phyloP scores from a whole-genome alignment of 2,888 invertebrate species.

The Pandemis corylana region DNA sequence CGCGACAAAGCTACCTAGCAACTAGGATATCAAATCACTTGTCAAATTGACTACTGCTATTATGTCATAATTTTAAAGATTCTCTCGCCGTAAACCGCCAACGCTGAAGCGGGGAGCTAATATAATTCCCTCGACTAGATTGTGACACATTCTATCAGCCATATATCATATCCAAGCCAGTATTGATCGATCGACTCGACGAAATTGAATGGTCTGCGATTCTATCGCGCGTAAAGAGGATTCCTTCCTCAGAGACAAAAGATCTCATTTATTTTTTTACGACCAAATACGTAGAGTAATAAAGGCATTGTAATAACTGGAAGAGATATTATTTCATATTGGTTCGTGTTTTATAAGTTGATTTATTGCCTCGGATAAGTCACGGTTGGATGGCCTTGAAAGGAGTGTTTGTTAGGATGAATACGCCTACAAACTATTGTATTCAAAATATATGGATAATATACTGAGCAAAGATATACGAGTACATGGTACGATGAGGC shows the following conservation, averaged over 20 bases:
- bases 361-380: slow-evolving; percentile 27
- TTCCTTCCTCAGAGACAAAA: slow-evolving; percentile 44
- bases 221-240: slow-evolving; percentile 43
- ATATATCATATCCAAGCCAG: slow-evolving; percentile 35
- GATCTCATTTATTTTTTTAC: slow-evolving; percentile 53
- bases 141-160: slow-evolving; percentile 35
- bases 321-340: slow-evolving; percentile 35
- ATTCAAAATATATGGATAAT: neutral
- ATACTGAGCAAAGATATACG: neutral
- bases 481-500: neutral
- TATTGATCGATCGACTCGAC: slow-evolving; percentile 42
- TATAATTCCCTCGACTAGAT: slow-evolving; percentile 33
- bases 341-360: slow-evolving; percentile 36
- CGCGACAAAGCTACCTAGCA: neutral
- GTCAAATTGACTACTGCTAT: neutral
- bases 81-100: neutral
- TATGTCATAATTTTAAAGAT: neutral
- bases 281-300: slow-evolving; percentile 45
- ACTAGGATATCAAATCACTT: neutral
- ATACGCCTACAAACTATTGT: neutral
- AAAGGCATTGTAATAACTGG: slow-evolving; percentile 41
- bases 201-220: slow-evolving; percentile 48
- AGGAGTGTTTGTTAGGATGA: slow-evolving; percentile 4
- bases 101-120: slow-evolving; percentile 15
- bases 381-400: neutral